These are phyloP conservation scores for Toxotes lorentzi DNA, from an alignment of 2,797 vertebrate genomes.

Conservation along the genomic window DNA sequence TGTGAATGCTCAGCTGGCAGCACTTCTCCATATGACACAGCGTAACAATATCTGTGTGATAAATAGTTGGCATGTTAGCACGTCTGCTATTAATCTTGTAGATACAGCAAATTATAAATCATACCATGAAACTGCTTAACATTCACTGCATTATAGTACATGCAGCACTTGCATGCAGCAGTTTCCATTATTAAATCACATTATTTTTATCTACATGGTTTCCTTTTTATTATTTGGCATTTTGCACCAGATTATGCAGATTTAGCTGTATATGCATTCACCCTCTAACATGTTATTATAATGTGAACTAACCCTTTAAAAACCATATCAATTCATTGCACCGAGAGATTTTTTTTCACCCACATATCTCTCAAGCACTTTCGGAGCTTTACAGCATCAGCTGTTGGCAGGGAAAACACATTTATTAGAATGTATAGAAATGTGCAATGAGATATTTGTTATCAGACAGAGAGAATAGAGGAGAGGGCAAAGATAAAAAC, in stretches of 20 bases:
- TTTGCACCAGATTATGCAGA: conserved; percentile 29
- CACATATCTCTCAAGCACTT: conserved; percentile 52
- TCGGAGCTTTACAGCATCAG: conserved; percentile 46
- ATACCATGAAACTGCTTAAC: conserved; percentile 27
- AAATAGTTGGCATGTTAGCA: conserved; percentile 43
- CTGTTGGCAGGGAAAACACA: conserved; percentile 38
- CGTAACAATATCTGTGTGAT: conserved; percentile 64
- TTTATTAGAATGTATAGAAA: conserved; percentile 34
- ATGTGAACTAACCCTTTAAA: conserved; percentile 55
- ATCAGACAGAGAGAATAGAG: conserved; percentile 3
- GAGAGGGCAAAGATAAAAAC: conserved; percentile 8
- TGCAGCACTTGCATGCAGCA: conserved; percentile 45
- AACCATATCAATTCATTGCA: conserved; percentile 59
- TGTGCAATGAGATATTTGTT: conserved; percentile 31
- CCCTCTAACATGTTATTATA: conserved; percentile 8
- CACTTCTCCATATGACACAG: conserved; percentile 58
- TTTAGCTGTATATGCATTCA: conserved; percentile 8
- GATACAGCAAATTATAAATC: conserved; percentile 44
- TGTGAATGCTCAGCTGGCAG: conserved; percentile 52
- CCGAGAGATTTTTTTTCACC: conserved; percentile 47
- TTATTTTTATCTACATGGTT: conserved; percentile 11
- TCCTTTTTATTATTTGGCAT: conserved; percentile 20
- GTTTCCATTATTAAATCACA: conserved; percentile 26
- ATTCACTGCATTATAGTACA: conserved; percentile 19
- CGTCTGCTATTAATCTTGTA: conserved; percentile 49